Conservation (phyloP, 2,797 vertebrate genomes). For the Leptatherina wallacei region DNA sequence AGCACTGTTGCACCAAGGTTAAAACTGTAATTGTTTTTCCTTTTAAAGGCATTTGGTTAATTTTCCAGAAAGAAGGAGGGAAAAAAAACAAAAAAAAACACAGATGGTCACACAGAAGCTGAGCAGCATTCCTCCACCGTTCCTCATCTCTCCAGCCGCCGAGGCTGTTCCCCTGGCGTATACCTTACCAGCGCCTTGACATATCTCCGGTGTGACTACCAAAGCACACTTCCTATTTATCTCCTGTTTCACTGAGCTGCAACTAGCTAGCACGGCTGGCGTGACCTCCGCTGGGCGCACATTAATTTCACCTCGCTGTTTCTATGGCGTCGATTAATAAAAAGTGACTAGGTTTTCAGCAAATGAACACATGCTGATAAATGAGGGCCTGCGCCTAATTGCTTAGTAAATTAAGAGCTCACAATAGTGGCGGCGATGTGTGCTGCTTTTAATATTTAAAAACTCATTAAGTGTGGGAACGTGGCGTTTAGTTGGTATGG, state of each 20-base stretch:
- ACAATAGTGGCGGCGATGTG: conserved; percentile 92
- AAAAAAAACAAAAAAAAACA: conserved; percentile 7
- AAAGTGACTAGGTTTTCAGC: conserved; percentile 95
- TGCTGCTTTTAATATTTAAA: conserved; percentile 98
- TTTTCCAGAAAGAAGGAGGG: conserved; percentile 46
- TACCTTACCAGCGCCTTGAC: conserved; percentile 78
- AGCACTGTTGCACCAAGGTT: conserved; percentile 63
- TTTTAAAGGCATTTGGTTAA: conserved; percentile 71
- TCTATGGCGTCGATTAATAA: conserved; percentile 97
- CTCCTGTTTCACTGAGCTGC: conserved; percentile 83
- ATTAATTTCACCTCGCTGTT: conserved; percentile 95
- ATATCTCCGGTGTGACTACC: conserved; percentile 83
- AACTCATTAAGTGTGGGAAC: conserved; percentile 94
- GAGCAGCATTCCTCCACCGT: conserved; percentile 63
- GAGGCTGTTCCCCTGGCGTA: conserved; percentile 79
- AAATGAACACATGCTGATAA: conserved; percentile 96
- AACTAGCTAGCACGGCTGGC: conserved; percentile 81
- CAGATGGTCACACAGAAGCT: conserved; percentile 87
- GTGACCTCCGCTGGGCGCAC: conserved; percentile 91
- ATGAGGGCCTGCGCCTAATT: conserved; percentile 98
- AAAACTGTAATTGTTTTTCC: conserved; percentile 79
- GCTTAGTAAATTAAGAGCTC: conserved; percentile 99
- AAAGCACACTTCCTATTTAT: conserved; percentile 88
- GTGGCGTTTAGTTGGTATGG: conserved; percentile 89
- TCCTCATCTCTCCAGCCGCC: conserved; percentile 73